Evolutionary conservation across 37 sponge, comb jelly and placozoan species (phyloP), one percentile per base, ranked within the genome.

Genomic region (Mnemiopsis leidyi): DNA sequence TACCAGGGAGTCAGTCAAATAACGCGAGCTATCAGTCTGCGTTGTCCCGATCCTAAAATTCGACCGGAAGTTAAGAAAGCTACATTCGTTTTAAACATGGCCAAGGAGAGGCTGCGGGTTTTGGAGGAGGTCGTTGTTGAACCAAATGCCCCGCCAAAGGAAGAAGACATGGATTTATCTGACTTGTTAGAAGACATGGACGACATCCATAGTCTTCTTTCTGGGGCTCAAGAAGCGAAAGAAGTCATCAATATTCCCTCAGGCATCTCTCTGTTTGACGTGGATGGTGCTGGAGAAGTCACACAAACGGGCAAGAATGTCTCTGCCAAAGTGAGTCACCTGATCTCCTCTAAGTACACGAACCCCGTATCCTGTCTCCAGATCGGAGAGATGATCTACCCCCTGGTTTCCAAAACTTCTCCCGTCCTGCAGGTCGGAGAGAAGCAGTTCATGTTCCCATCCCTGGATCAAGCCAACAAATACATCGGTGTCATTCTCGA

Each of bases 381-480:
- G 35, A 23, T 85, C 0, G 90, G 90, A 28, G 90, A 39, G 48
- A 28, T 85, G 48, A 37, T 33, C 25, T 85, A 85, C 26, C 90
- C 90, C 0, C 90, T 85, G 23, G 90, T 85, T 23, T 85, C 90
- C 29, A 85, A 85, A 85, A 61, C 90, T 2, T 85, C 90, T 25
- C 90, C 90, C 5, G 90, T 85, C 21, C 90, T 85, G 24, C 90
- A 85, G 35, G 90, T 85, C 20, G 90, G 90, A 1, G 90, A 85
- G n/a, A 85, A 40, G 30, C 90, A 85, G 90, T 85, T 85, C 90
- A 85, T 85, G 90, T 85, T 85, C 90, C 90, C 90, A 38, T 85
- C 90, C 30, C 48, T 85, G 16, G 48, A 36, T 26, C 48, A 85
- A 85, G 90, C 90, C 2, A 85, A 85, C 48, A 85, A 85, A 37